Conservation (phyloP, 2,888 invertebrate genomes). For the Listrodromus nycthemerus region DNA sequence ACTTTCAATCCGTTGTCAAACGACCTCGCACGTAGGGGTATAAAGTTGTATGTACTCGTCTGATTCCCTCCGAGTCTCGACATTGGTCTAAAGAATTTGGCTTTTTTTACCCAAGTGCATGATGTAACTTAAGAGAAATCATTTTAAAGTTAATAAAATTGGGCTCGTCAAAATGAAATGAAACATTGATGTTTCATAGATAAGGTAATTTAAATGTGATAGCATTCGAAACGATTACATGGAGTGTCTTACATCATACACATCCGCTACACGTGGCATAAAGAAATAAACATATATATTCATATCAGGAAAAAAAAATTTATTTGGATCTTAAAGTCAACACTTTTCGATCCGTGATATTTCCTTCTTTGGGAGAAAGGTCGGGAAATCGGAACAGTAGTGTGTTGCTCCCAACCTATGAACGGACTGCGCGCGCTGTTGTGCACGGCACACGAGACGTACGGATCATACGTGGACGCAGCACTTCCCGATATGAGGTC, state of each 20-base stretch:
- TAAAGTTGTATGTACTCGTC: background rate
- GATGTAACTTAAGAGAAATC: background rate
- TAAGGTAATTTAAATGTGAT: background rate
- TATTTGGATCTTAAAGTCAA: background rate
- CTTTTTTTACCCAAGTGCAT: background rate
- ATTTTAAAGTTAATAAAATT: too few relatives aligned
- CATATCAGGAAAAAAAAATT: background rate
- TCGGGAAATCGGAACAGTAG: slow-evolving; percentile 26
- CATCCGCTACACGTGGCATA: too few relatives aligned
- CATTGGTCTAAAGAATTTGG: background rate
- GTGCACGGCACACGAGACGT: slow-evolving; percentile 47
- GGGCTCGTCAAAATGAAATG: too few relatives aligned
- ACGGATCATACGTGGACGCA: slow-evolving; percentile 62
- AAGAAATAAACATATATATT: background rate
- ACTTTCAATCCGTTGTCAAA: slow-evolving; percentile 11
- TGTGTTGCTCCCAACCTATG: slow-evolving; percentile 34
- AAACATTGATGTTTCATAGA: too few relatives aligned
- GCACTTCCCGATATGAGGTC: slow-evolving; percentile 65
- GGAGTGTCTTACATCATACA: too few relatives aligned
- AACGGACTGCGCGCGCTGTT: slow-evolving; percentile 22
- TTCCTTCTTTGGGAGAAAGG: background rate
- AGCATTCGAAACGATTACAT: too few relatives aligned
- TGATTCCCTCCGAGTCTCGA: background rate
- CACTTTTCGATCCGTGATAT: slow-evolving; percentile 18
- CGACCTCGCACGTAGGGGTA: background rate